Evolutionary conservation across 2,113 vertebrate species (phyloP).

Genomic region (Oostethus manadensis): DNA sequence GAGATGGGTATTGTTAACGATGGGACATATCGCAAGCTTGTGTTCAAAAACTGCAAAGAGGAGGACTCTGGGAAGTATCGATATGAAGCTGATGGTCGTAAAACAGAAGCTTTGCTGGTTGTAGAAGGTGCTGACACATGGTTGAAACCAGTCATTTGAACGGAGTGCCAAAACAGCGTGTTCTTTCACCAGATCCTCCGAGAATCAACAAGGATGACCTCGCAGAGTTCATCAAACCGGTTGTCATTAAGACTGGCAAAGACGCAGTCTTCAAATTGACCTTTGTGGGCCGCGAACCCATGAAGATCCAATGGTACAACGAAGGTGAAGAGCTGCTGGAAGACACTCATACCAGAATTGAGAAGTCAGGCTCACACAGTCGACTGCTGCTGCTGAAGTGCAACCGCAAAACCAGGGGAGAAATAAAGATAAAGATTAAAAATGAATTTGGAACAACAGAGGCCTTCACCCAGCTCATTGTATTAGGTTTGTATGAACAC

Average conservation of each 20-base stretch:
- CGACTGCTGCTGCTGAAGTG: slow-evolving; percentile 73
- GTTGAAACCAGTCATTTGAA: background rate
- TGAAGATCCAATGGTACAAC: slow-evolving; percentile 78
- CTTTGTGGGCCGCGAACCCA: slow-evolving; percentile 76
- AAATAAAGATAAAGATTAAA: slow-evolving; percentile 80
- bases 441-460: slow-evolving; percentile 77
- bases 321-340: slow-evolving; percentile 73
- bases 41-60: slow-evolving; percentile 69
- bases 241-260: slow-evolving; percentile 75
- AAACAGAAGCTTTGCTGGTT: slow-evolving; percentile 67
- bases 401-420: slow-evolving; percentile 74
- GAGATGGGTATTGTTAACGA: slow-evolving; percentile 72
- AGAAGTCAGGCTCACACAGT: slow-evolving; percentile 66
- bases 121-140: slow-evolving; percentile 62
- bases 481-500: slow-evolving; percentile 67
- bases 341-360: slow-evolving; percentile 63
- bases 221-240: slow-evolving; percentile 69
- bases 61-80: slow-evolving; percentile 77
- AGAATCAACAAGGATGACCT: slow-evolving; percentile 72
- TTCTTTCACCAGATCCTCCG: slow-evolving; percentile 74
- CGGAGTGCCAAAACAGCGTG: background rate
- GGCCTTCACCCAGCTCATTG: slow-evolving; percentile 69
- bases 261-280: slow-evolving; percentile 70
- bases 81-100: slow-evolving; percentile 76
- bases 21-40: slow-evolving; percentile 69